Conservation (phyloP, 2,113 vertebrate species). For the Channa argus region DNA sequence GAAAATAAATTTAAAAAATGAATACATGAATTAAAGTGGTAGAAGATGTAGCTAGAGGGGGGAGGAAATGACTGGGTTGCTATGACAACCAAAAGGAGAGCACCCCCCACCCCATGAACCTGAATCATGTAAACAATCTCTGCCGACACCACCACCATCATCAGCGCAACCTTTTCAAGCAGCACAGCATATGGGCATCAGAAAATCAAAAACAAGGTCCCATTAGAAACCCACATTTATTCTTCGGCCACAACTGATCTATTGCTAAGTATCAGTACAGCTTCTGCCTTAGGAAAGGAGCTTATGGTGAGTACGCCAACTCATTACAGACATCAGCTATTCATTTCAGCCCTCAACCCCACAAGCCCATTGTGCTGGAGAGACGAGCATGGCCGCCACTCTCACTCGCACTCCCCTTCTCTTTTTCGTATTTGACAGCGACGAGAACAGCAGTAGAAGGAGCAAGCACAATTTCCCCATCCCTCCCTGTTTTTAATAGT, state of each 20-base stretch:
- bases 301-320: slow-evolving; percentile 39
- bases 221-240: slow-evolving; percentile 15
- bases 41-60: slow-evolving; percentile 51
- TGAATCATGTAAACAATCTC: slow-evolving; percentile 61
- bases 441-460: slow-evolving; percentile 55
- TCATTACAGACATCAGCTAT: slow-evolving; percentile 54
- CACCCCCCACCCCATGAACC: slow-evolving; percentile 44
- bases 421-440: slow-evolving; percentile 67
- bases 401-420: slow-evolving; percentile 39
- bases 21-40: slow-evolving; percentile 64
- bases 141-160: slow-evolving; percentile 31
- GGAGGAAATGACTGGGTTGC: slow-evolving; percentile 70
- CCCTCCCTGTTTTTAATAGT: slow-evolving; percentile 67
- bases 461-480: slow-evolving; percentile 60
- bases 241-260: slow-evolving; percentile 5
- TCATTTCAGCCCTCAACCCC: slow-evolving; percentile 63
- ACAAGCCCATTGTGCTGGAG: slow-evolving; percentile 63
- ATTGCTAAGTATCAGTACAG: slow-evolving; percentile 18
- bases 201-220: slow-evolving; percentile 22
- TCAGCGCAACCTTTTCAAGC: slow-evolving; percentile 38
- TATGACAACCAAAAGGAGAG: slow-evolving; percentile 74
- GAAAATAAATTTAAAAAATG: slow-evolving; percentile 48
- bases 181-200: slow-evolving; percentile 22
- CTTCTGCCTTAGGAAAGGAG: slow-evolving; percentile 33
- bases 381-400: slow-evolving; percentile 71